Conservation (phyloP, 2,113 vertebrate genomes). For the Nothoprocta pentlandii region DNA sequence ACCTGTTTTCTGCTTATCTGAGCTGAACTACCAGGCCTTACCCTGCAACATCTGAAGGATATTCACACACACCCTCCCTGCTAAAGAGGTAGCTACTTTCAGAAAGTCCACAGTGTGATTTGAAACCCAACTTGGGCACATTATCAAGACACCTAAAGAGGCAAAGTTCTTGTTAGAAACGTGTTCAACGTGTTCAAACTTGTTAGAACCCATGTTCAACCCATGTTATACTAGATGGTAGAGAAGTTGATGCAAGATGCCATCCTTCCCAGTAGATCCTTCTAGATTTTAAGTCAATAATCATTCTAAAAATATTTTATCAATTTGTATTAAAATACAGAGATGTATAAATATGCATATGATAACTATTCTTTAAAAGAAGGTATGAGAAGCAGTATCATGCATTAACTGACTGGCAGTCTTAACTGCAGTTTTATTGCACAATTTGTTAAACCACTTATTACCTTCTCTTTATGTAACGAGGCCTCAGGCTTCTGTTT, state of each 20-base stretch:
- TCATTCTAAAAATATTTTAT: neutral
- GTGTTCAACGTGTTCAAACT: no score
- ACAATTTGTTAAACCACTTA: neutral
- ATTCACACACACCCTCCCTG: neutral
- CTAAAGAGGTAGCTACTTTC: neutral
- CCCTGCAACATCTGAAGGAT: neutral
- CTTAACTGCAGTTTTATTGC: neutral
- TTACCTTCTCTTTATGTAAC: neutral
- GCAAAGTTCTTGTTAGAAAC: neutral
- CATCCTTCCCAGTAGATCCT: neutral
- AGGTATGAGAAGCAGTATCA: neutral
- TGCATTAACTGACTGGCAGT: rapidly evolving
- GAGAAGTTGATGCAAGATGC: neutral
- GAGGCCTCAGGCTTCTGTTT: neutral
- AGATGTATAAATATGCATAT: neutral
- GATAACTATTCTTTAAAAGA: neutral
- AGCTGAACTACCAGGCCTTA: neutral
- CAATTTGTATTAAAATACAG: neutral
- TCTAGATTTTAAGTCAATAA: neutral
- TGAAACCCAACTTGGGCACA: neutral
- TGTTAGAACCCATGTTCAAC: neutral
- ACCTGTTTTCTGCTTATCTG: neutral
- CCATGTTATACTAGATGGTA: neutral
- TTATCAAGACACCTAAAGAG: neutral
- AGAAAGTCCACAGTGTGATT: neutral